Base-by-base conservation (phyloP, 2,888 invertebrate genomes). In the Cephalotes varians region DNA sequence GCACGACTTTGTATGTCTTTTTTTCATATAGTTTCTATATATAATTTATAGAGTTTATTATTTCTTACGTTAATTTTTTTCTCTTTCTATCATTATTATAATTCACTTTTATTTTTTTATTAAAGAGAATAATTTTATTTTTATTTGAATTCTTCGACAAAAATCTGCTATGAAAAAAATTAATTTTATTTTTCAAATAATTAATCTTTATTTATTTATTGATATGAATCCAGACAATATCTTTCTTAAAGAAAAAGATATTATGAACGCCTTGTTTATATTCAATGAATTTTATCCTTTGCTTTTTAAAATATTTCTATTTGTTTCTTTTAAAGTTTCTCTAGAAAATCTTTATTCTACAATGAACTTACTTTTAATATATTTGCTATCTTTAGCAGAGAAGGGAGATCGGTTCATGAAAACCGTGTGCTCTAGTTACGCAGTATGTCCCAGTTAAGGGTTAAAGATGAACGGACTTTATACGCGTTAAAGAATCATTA, bases 371-470 rank as follows among this genome's bases (percentile, higher is more conserved):
- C n/a, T 47, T 62, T 54, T 37, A 67, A 76, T 28, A 21, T 28
- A 54, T 67, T 65, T 40, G 28, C 67, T 67, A 76, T 31, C 21
- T 76, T 51, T 58, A 54, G 67, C 76, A 18, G 9, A 15, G 37
- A 67, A 67, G 67, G 62, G 62, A 73, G 44, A 54, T 67, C 15
- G 40, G n/a, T 54, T 67, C 28, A 28, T 67, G 67, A 28, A 31
- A 76, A 49, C 51, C 37, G n/a, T 62, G 62, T 64, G 62, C 67
- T 67, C 76, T n/a, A 64, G 49, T 74, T 74, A 64, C 47, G 34
- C 40, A 73, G 44, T 49, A 47, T 47, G 21, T 60, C 47, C 64
- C 37, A 73, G 49, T 74, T 74, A 64, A 25, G 74, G 76, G 40
- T 76, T 76, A 54, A 76, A 67, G 67, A 47, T 74, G 40, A 74